Base-by-base conservation (phyloP, 2,888 invertebrate genomes). In the Patella caerulea region DNA sequence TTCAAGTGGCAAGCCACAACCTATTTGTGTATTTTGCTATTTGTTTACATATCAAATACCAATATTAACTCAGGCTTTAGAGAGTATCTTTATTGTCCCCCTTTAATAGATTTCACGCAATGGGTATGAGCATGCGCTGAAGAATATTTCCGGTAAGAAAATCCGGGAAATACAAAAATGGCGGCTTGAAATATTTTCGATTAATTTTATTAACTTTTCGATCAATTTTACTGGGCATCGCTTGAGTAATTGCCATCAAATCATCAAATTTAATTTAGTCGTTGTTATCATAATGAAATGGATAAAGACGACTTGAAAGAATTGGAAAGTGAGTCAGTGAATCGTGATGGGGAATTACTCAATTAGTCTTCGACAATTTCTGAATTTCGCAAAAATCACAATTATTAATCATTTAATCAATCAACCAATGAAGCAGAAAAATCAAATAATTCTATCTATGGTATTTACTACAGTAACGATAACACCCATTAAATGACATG, bases 261-360 rank as follows among this genome's bases (percentile, higher is more conserved):
- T 19, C 19, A 19, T 11, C 19, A 12, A 1, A 34, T 29, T n/a
- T 71, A 3, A 15, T 71, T 71, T 71, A 15, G 12, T 71, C 34
- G 2, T 29, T 15, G 1, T 5, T 11, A 71, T 9, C 24, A 71
- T 14, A 15, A 71, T 53, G 72, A 53, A 79, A 81, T 81, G 81
- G 75, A 79, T 71, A 45, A 71, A n/a, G 69, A 71, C 34, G 81
- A 79, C 71, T 75, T 77, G 34, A 74, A 65, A 65, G 81, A 81
- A 71, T 59, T 81, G 19, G 78, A 77, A 65, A 81, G 81, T 81
- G 75, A 52, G 78, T 73, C 11, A 5, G 19, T 73, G 17, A 75
- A 65, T 70, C 24, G 7, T n/a, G 70, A 54, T n/a, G 29, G 69
- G n/a, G 11, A 4, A 72, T n/a, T 56, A 29, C 52, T 34, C n/a